Conservation (phyloP, 2,888 invertebrate genomes). For the Holacanthella duospinosa region DNA sequence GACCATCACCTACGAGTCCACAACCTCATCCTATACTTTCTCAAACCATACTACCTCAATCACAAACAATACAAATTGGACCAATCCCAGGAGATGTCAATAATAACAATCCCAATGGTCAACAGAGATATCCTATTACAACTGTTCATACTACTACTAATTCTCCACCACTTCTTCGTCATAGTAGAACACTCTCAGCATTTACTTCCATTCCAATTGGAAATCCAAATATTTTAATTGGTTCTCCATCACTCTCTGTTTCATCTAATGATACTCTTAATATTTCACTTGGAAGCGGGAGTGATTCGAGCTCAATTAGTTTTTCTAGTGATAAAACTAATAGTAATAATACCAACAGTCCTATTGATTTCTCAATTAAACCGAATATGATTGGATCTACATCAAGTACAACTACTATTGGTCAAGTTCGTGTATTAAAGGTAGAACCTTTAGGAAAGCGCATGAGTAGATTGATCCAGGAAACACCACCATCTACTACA, state of each 20-base stretch:
- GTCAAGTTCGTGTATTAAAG: slow-evolving; percentile 22
- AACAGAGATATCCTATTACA: neutral
- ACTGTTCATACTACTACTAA: neutral
- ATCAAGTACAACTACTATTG: neutral
- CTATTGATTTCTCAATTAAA: slow-evolving; percentile 30
- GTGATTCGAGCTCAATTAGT: slow-evolving; percentile 17
- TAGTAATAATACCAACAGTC: slow-evolving; percentile 15
- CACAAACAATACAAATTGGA: neutral
- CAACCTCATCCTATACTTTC: neutral
- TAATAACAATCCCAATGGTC: slow-evolving; percentile 10
- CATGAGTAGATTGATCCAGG: neutral
- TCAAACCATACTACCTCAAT: neutral
- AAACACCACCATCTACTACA: neutral
- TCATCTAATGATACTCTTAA: neutral
- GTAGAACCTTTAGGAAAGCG: slow-evolving; percentile 25
- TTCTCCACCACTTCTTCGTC: neutral
- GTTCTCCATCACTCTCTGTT: slow-evolving; percentile 12
- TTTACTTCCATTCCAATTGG: slow-evolving; percentile 16
- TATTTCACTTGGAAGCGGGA: slow-evolving; percentile 1
- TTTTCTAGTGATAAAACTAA: slow-evolving; percentile 40
- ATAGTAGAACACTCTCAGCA: slow-evolving; percentile 8
- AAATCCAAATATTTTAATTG: slow-evolving; percentile 8
- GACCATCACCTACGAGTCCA: slow-evolving; percentile 9
- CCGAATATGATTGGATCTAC: slow-evolving; percentile 1
- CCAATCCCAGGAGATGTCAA: slow-evolving; percentile 11